A percentile compares a stretch with the other conserved stretches of the same genome.
Evolutionary conservation across 2,888 invertebrate species (phyloP).

Genomic region (Adelognathus sp.): DNA sequence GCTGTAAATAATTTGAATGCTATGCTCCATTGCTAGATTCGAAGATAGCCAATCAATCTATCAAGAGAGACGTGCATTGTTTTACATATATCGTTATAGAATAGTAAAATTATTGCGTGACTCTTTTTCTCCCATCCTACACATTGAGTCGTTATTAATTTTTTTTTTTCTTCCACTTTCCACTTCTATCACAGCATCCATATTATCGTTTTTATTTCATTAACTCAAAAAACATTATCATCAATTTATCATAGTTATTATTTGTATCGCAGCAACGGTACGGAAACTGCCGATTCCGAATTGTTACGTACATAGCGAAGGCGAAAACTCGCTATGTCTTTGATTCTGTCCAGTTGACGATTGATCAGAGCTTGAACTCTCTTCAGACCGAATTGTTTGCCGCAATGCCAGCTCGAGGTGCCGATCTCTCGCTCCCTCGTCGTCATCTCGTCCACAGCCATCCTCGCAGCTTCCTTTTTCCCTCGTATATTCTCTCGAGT

Average conservation of each 20-base stretch:
- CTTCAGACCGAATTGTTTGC: conserved; percentile 45
- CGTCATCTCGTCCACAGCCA: conserved; percentile 38
- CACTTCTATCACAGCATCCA: background rate
- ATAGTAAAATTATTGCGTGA: too few species aligned
- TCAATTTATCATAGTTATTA: too few species aligned
- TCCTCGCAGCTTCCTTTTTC: conserved; percentile 39
- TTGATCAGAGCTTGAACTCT: conserved; percentile 50
- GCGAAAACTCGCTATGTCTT: conserved; percentile 59
- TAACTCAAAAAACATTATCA: too few species aligned
- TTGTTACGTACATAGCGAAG: conserved; percentile 59
- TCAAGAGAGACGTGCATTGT: too few species aligned
- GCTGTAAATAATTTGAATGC: too few species aligned
- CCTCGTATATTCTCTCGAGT: conserved; percentile 41
- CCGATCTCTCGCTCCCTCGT: conserved; percentile 43
- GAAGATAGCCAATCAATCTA: too few species aligned
- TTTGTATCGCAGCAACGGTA: conserved; percentile 41
- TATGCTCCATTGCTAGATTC: too few species aligned
- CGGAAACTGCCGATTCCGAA: conserved; percentile 43
- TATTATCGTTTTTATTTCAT: too few species aligned
- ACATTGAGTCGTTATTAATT: too few species aligned
- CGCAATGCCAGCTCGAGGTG: conserved; percentile 28
- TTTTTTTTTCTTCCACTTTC: too few species aligned
- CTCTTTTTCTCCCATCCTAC: too few species aligned
- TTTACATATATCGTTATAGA: too few species aligned
- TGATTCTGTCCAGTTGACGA: conserved; percentile 56